Evolutionary conservation across 2,113 vertebrate genomes (phyloP).

Genomic region (Dasyprocta punctata): DNA sequence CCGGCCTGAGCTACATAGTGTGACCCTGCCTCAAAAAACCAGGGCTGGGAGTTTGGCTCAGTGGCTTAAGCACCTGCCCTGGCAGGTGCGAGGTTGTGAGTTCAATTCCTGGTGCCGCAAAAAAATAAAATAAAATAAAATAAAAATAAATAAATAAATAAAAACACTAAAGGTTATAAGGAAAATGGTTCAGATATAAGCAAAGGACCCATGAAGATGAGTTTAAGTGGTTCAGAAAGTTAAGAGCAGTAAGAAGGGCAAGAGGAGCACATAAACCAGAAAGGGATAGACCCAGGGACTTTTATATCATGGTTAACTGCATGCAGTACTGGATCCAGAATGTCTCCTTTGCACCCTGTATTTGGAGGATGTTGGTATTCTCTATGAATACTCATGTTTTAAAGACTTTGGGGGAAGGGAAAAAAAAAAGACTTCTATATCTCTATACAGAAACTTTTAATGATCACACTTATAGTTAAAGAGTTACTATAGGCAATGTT

Average conservation of each 20-base stretch:
- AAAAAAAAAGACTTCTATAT: neutral
- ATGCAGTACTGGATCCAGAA: neutral
- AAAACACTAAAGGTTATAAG: neutral
- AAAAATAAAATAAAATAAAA: too few relatives aligned
- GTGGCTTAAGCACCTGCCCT: too few relatives aligned
- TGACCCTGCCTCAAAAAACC: too few relatives aligned
- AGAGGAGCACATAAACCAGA: neutral
- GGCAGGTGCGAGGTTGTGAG: too few relatives aligned
- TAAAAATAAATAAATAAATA: too few relatives aligned
- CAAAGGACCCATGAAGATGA: fast-evolving
- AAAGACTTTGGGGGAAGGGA: too few relatives aligned
- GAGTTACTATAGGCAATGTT: neutral
- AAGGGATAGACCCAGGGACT: neutral
- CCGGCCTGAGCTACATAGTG: too few relatives aligned
- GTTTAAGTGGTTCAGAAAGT: neutral
- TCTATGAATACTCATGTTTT: neutral
- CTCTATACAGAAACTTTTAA: neutral
- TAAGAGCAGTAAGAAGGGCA: neutral
- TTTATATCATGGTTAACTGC: neutral
- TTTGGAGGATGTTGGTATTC: neutral
- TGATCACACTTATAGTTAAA: neutral
- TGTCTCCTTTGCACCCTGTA: neutral
- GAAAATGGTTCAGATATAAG: neutral
- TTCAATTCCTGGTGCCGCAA: too few relatives aligned
- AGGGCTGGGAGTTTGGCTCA: too few relatives aligned